Conservation (phyloP, 2,113 vertebrate species). For the Formicarius rufipectus region DNA sequence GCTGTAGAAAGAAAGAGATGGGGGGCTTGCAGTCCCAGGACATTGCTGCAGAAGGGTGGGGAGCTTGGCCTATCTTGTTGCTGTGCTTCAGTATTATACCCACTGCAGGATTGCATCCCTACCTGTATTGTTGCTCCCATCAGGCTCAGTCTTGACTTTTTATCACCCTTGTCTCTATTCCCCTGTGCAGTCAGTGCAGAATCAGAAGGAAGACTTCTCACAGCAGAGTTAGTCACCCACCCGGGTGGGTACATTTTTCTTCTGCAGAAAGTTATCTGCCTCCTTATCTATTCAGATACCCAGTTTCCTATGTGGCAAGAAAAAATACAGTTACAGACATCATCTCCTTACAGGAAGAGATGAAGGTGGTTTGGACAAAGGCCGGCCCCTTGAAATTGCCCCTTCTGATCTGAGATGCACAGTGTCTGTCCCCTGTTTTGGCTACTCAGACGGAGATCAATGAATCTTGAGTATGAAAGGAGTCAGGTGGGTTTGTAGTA, state of each 20-base stretch:
- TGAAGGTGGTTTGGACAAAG: background rate
- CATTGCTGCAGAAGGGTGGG: fast-evolving
- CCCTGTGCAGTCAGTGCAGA: background rate
- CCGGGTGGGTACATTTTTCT: background rate
- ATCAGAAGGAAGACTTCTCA: background rate
- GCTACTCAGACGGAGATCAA: background rate
- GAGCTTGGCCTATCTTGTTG: background rate
- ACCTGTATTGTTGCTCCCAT: background rate
- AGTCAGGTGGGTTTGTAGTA: background rate
- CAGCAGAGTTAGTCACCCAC: background rate
- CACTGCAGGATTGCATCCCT: background rate
- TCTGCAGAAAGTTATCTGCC: background rate
- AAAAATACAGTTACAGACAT: background rate
- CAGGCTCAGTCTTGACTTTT: background rate
- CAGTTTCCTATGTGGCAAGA: background rate
- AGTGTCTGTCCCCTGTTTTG: background rate
- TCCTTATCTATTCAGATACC: background rate
- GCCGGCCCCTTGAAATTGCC: background rate
- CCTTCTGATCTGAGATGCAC: background rate
- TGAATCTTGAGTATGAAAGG: background rate
- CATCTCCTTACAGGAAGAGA: background rate
- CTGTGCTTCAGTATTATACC: background rate
- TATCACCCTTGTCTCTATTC: background rate
- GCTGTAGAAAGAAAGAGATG: background rate
- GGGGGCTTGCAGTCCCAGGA: background rate